Evolutionary conservation across 2,113 vertebrate species (phyloP), one percentile per base, ranked within the genome.

Genomic region (Ceyx cyanopectus): DNA sequence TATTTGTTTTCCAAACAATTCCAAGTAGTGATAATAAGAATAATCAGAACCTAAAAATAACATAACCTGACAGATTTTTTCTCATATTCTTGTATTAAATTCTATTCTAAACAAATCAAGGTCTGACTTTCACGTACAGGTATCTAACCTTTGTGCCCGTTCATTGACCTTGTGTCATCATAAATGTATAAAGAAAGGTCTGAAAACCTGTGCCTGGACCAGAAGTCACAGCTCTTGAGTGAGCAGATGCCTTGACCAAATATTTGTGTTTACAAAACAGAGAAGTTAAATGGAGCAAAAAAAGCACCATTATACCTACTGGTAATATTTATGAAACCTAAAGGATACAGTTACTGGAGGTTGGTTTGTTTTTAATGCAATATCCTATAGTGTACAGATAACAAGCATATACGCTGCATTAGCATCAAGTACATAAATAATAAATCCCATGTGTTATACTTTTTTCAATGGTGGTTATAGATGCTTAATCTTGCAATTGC

Each of bases 1-100:
- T 81, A 66, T 89, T 88, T 92, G 29, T 93, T 94, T 95, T 67
- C 70, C 75, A 87, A 89, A 89, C 72, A 91, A 26, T 76, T 87
- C 14, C 46, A 90, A 78, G 32, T 68, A 51, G 67, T 17, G 10
- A 26, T 43, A 53, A 12, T 40, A 56, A 48, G 43, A 82, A 78
- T 70, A 78, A 67, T 56, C 48, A 60, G 15, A 73, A 82, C 16
- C 14, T 51, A 32, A 56, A 85, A 50, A 6, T 50, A 40, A 48
- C 34, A 13, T 43, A 51, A 13, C 12, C 56, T 19, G 26, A 48
- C n/a, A 30, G 1, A 4, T 84, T 77, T 77, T 75, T 40, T 57
- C 58, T 7, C 14, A 12, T 37, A 93, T 76, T 40, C 23, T 61
- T 72, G 26, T 34, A 40, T 56, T 79, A 77, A 66, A 48, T 51